These are phyloP conservation scores for Nomada fabriciana DNA, from an alignment of 2,888 invertebrate species.

Conservation along the genomic window DNA sequence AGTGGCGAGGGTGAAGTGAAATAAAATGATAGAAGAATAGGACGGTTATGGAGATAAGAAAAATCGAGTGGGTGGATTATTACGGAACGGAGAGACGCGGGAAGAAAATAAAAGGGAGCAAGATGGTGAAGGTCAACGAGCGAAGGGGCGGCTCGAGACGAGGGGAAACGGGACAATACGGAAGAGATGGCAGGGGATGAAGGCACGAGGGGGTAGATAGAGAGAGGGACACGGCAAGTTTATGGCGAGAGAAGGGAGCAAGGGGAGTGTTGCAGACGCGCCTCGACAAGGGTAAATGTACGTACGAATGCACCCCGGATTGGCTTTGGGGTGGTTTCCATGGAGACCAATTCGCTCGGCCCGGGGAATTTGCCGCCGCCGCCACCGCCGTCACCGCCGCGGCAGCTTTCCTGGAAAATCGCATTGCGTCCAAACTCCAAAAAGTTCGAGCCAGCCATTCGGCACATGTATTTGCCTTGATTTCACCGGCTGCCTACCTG, in stretches of 20 bases:
- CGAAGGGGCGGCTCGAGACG: slow-evolving; percentile 18
- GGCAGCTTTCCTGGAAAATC: slow-evolving; percentile 55
- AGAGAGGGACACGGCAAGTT: slow-evolving; percentile 48
- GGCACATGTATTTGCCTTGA: slow-evolving; percentile 38
- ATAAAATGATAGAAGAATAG: neutral
- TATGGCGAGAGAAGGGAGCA: slow-evolving; percentile 38
- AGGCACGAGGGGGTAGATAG: slow-evolving; percentile 9
- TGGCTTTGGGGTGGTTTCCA: slow-evolving; percentile 80
- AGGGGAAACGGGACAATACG: slow-evolving; percentile 27
- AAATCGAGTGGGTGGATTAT: slow-evolving; percentile 22
- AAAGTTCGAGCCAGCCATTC: slow-evolving; percentile 51
- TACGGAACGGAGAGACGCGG: neutral
- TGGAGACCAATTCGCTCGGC: slow-evolving; percentile 78
- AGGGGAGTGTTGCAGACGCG: slow-evolving; percentile 68
- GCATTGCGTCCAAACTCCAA: slow-evolving; percentile 53
- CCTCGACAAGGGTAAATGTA: slow-evolving; percentile 79
- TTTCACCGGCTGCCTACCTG: slow-evolving; percentile 8
- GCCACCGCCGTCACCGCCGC: slow-evolving; percentile 29
- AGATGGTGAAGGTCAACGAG: slow-evolving; percentile 28
- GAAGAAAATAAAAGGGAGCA: slow-evolving; percentile 5
- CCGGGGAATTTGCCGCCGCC: slow-evolving; percentile 77
- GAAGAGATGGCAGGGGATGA: slow-evolving; percentile 1
- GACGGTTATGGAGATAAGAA: slow-evolving; percentile 14
- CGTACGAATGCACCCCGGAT: slow-evolving; percentile 81
- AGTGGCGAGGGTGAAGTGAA: slow-evolving; percentile 1